A percentile compares a stretch with the other conserved stretches of the same genome.
These are phyloP conservation scores for Drosophila ironensis DNA, from an alignment of 1,140 invertebrate species.

Conservation along the genomic window DNA sequence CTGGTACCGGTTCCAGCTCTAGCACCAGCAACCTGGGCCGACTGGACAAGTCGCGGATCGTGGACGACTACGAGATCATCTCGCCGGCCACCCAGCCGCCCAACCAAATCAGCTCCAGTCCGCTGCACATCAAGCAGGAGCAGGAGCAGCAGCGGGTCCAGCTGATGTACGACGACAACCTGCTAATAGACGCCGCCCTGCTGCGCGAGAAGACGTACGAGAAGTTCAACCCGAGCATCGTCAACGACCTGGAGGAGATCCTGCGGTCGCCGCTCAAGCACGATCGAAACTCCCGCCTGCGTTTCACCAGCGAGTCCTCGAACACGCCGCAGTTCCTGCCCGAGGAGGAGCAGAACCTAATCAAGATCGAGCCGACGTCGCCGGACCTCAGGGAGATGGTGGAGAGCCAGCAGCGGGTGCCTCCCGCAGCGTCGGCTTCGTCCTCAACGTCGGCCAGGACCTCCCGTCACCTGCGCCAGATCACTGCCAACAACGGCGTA, in stretches of 20 bases:
- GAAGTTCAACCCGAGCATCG: constrained; percentile 75
- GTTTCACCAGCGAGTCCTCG: constrained; percentile 71
- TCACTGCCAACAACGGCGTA: constrained; percentile 43
- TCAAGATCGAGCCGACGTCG: constrained; percentile 78
- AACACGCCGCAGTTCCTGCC: constrained; percentile 69
- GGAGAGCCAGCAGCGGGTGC: constrained; percentile 56
- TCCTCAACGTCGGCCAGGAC: constrained; percentile 49
- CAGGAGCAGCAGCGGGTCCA: constrained; percentile 57
- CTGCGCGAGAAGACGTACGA: constrained; percentile 64
- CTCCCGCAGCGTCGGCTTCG: too few species aligned
- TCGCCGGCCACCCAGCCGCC: constrained; percentile 73
- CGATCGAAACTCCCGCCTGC: constrained; percentile 57
- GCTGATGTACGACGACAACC: constrained; percentile 67
- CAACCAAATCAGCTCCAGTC: constrained; percentile 78
- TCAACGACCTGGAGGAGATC: constrained; percentile 81
- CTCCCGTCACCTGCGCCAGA: constrained; percentile 54
- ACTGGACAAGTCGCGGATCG: constrained; percentile 54
- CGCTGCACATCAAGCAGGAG: constrained; percentile 75
- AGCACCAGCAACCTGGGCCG: constrained; percentile 62
- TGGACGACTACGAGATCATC: constrained; percentile 79
- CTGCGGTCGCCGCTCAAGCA: constrained; percentile 74
- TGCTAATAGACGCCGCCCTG: constrained; percentile 61
- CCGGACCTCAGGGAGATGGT: constrained; percentile 70
- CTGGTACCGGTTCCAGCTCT: too few species aligned
- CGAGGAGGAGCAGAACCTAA: constrained; percentile 68